Conservation (phyloP, 2,797 vertebrate species). For the Sebastes diaconus region DNA sequence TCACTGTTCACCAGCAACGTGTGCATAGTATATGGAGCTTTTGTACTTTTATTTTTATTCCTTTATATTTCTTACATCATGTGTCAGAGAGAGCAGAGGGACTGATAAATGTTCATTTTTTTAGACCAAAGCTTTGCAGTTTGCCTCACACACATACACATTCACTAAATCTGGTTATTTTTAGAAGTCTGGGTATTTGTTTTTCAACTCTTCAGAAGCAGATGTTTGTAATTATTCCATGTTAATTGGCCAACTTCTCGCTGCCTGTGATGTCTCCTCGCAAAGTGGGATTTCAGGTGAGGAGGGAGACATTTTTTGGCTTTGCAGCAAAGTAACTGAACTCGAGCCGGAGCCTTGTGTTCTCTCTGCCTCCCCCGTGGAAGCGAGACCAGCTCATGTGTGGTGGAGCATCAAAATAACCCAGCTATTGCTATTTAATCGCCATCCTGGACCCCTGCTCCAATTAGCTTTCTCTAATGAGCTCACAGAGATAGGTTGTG, state of each 20-base stretch:
- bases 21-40: background rate
- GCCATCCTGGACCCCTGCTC: slow-evolving; percentile 51
- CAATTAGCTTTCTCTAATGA: slow-evolving; percentile 71
- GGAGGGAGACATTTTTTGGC: slow-evolving; percentile 20
- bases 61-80: background rate
- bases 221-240: slow-evolving; percentile 61
- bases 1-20: background rate
- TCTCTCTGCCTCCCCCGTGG: slow-evolving; percentile 17
- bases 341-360: slow-evolving; percentile 16
- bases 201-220: slow-evolving; percentile 44
- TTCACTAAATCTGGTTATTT: background rate
- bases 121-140: slow-evolving; percentile 2
- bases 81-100: slow-evolving; percentile 5
- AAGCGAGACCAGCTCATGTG: slow-evolving; percentile 44
- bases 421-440: slow-evolving; percentile 56
- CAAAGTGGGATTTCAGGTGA: slow-evolving; percentile 32
- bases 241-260: slow-evolving; percentile 60
- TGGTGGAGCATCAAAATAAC: slow-evolving; percentile 59
- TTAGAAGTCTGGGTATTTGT: slow-evolving; percentile 26
- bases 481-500: slow-evolving; percentile 35
- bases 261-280: slow-evolving; percentile 36
- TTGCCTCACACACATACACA: background rate
- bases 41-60: background rate
- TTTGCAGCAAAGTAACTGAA: slow-evolving; percentile 40
- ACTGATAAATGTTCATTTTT: slow-evolving; percentile 6